Conservation (phyloP, 1,140 invertebrate species). For the Meloidogyne hapla region DNA sequence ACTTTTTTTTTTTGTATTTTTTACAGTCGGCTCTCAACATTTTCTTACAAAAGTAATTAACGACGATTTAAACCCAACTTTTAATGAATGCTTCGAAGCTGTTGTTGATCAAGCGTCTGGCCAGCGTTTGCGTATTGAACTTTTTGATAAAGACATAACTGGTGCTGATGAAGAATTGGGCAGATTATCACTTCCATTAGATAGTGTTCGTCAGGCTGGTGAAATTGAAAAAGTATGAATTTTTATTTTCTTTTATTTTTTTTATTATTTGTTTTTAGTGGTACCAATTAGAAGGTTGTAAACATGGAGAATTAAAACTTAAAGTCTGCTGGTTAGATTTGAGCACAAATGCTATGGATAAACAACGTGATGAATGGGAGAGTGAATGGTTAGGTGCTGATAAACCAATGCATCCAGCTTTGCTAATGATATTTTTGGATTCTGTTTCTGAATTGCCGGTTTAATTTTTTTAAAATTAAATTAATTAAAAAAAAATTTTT, state of each 20-base stretch:
- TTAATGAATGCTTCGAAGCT: conserved; percentile 64
- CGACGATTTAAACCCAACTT: conserved; percentile 61
- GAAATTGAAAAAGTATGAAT: conserved; percentile 44
- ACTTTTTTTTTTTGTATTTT: neutral
- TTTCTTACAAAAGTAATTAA: conserved; percentile 58
- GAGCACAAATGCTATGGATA: conserved; percentile 40
- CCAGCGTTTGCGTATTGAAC: conserved; percentile 58
- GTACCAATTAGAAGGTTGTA: conserved; percentile 62
- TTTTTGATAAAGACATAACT: conserved; percentile 60
- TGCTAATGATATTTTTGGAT: conserved; percentile 62
- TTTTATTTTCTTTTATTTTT: neutral
- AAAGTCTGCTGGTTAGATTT: conserved; percentile 57
- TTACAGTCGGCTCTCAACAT: conserved; percentile 55
- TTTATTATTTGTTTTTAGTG: conserved; percentile 42
- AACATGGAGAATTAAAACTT: conserved; percentile 60
- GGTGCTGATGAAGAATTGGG: conserved; percentile 62
- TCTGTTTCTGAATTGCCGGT: conserved; percentile 55
- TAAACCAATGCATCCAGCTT: conserved; percentile 57
- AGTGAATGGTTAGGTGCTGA: conserved; percentile 57
- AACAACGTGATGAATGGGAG: conserved; percentile 30
- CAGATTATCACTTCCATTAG: conserved; percentile 51
- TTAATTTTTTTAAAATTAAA: conserved; percentile 21
- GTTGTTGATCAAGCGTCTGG: conserved; percentile 63
- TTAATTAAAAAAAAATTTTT: neutral
- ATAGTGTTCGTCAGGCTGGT: conserved; percentile 37